Evolutionary conservation across 2,797 vertebrate species (phyloP).

Genomic region (Jordanella pulchra): DNA sequence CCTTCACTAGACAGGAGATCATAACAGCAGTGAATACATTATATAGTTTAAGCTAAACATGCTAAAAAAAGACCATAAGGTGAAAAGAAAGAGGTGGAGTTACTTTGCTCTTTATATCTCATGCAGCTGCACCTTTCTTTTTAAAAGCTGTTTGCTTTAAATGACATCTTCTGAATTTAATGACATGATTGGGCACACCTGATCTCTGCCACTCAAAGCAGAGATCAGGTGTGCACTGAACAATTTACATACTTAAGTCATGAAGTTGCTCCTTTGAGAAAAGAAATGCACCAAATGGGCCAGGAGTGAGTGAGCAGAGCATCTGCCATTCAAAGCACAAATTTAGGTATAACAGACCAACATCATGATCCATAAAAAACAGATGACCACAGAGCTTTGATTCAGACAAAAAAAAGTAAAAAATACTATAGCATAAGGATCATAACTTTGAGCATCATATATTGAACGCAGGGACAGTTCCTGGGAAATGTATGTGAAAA

Average conservation of each 20-base stretch:
- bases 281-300: slow-evolving; percentile 41
- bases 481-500: background rate
- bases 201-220: slow-evolving; percentile 63
- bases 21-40: slow-evolving; percentile 1
- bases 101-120: slow-evolving; percentile 48
- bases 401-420: background rate
- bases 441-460: too few relatives aligned
- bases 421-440: background rate
- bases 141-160: slow-evolving; percentile 54
- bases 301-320: slow-evolving; percentile 7
- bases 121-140: slow-evolving; percentile 74
- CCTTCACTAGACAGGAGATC: background rate
- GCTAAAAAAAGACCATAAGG: slow-evolving; percentile 13
- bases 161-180: slow-evolving; percentile 68
- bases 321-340: background rate
- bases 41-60: slow-evolving; percentile 18
- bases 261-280: slow-evolving; percentile 51
- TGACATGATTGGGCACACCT: slow-evolving; percentile 72
- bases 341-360: background rate
- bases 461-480: too few relatives aligned
- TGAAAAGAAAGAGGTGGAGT: slow-evolving; percentile 37
- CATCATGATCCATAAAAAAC: background rate
- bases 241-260: slow-evolving; percentile 60
- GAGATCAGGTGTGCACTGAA: slow-evolving; percentile 67
- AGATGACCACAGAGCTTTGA: background rate